Conservation (phyloP, 2,888 invertebrate species). For the Stictocephala bisonia region DNA sequence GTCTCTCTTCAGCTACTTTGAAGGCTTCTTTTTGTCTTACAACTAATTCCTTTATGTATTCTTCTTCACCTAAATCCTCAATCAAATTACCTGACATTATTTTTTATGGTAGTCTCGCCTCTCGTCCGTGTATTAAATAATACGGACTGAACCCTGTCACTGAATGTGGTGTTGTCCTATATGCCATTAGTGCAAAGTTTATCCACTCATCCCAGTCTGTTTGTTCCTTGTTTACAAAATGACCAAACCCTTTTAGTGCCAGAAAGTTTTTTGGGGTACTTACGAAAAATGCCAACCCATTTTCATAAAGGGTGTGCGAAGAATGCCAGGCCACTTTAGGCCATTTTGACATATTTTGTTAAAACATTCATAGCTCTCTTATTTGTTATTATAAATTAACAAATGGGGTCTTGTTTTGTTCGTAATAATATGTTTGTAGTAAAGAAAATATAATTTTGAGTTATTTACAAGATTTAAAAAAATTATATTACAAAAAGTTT, state of each 20-base stretch:
- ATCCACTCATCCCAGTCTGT: constrained; percentile 4
- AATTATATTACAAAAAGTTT: no score
- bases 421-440: no score
- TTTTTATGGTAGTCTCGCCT: not conserved
- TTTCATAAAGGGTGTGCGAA: no score
- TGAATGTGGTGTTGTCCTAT: not conserved
- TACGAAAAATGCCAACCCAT: no score
- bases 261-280: no score
- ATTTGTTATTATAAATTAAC: no score
- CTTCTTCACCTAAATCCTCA: constrained; percentile 26
- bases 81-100: not conserved
- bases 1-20: not conserved
- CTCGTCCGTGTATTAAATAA: not conserved
- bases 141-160: not conserved
- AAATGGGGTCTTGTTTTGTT: no score
- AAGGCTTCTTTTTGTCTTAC: not conserved
- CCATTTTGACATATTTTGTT: no score
- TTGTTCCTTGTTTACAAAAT: not conserved
- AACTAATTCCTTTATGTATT: not conserved
- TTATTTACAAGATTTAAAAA: no score
- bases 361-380: no score
- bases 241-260: not conserved
- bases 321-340: no score
- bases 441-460: no score
- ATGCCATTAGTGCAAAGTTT: not conserved